Percentiles rank a stretch among this genome's conserved stretches.
Conservation (phyloP, 2,888 invertebrate species). For the Stomorhina lunata region DNA sequence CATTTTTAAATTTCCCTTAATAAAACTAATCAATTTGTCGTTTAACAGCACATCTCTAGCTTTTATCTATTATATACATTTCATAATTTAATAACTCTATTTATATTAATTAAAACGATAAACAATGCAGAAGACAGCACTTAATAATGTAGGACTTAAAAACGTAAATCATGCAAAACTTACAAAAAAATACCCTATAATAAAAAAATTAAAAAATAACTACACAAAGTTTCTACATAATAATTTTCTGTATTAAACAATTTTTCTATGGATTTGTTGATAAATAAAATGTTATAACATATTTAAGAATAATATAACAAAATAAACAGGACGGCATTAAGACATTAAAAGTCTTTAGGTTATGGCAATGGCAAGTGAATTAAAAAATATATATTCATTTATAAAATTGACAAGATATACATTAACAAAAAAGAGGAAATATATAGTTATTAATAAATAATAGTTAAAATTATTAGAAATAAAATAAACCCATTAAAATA, state of each 20-base stretch:
- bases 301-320: constrained; percentile 12
- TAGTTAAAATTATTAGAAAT: constrained; percentile 38
- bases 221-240: constrained; percentile 53
- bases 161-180: constrained; percentile 73
- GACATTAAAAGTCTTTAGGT: constrained; percentile 31
- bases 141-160: constrained; percentile 3
- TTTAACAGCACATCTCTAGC: constrained; percentile 25
- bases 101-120: background rate
- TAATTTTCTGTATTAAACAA: constrained; percentile 47
- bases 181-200: constrained; percentile 53
- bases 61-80: background rate
- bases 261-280: constrained; percentile 22
- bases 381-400: constrained; percentile 33
- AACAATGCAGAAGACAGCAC: background rate
- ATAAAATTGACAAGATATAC: constrained; percentile 42
- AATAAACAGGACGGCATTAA: constrained; percentile 51
- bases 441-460: constrained; percentile 21
- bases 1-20: too few relatives aligned
- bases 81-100: background rate
- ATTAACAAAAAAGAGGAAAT: constrained; percentile 1
- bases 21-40: too few relatives aligned
- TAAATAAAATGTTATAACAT: constrained; percentile 41
- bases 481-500: constrained; percentile 65
- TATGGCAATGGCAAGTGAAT: constrained; percentile 54
- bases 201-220: background rate